Evolutionary conservation across 2,797 vertebrate genomes (phyloP).

Genomic region (Catamblyrhynchus diadema): DNA sequence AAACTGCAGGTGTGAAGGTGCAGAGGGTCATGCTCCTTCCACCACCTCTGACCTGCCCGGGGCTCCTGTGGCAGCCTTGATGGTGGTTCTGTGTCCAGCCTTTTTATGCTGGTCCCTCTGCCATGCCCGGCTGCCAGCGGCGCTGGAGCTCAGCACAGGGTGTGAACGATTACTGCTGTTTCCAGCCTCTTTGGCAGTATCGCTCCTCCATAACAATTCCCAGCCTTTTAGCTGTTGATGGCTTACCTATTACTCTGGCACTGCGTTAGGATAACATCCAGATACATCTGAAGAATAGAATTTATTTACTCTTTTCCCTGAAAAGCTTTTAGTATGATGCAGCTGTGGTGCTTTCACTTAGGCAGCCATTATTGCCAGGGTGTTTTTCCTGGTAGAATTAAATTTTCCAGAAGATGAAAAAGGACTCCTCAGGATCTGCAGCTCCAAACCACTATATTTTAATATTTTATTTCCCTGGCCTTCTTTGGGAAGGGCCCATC

Average conservation of each 20-base stretch:
- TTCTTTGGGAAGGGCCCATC: neutral
- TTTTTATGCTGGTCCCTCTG: neutral
- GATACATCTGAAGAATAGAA: constrained; percentile 52
- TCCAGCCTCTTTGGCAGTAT: constrained; percentile 27
- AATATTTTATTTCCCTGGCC: neutral
- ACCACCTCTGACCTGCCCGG: neutral
- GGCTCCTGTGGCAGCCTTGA: neutral
- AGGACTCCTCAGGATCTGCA: neutral
- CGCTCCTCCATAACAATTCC: constrained; percentile 52
- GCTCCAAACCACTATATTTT: neutral
- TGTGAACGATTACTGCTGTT: neutral
- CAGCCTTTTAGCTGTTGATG: constrained; percentile 66
- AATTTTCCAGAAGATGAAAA: constrained; percentile 58
- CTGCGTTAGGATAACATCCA: constrained; percentile 55
- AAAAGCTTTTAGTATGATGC: constrained; percentile 73
- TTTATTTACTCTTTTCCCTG: constrained; percentile 71
- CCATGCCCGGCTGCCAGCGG: rapidly evolving
- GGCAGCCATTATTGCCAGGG: constrained; percentile 21
- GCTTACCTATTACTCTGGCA: constrained; percentile 47
- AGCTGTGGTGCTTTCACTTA: constrained; percentile 28
- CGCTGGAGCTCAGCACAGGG: neutral
- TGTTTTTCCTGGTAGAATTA: constrained; percentile 40
- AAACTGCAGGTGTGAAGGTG: neutral
- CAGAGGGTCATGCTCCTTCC: neutral
- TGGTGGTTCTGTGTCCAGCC: neutral